These are phyloP conservation scores for Mesocricetus auratus DNA, from an alignment of 2,113 vertebrate genomes.

Conservation along the genomic window DNA sequence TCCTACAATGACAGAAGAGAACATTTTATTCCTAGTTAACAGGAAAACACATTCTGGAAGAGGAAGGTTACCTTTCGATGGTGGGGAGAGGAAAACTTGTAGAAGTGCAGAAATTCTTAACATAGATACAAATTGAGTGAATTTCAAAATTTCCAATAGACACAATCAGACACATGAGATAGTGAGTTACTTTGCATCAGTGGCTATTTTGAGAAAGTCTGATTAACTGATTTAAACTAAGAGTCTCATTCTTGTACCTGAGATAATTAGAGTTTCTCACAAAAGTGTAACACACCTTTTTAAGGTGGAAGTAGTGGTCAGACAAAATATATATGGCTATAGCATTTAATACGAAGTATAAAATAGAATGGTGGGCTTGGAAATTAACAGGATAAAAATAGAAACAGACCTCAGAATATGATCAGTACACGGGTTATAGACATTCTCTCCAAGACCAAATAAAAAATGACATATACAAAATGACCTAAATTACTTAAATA, in stretches of 20 bases:
- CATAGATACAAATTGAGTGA: conserved; percentile 52
- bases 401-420: background rate
- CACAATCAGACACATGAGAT: conserved; percentile 70
- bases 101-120: conserved; percentile 58
- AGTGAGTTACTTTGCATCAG: conserved; percentile 65
- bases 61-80: conserved; percentile 24
- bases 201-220: conserved; percentile 71
- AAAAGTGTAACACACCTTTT: conserved; percentile 54
- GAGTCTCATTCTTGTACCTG: conserved; percentile 62
- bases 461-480: background rate
- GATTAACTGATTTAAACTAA: conserved; percentile 73
- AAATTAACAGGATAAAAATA: background rate
- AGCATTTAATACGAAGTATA: background rate
- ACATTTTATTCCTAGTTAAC: conserved; percentile 37
- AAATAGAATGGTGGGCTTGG: background rate
- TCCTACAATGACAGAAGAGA: conserved; percentile 25
- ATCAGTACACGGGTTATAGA: background rate
- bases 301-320: background rate
- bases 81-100: conserved; percentile 19
- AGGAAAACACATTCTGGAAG: conserved; percentile 49
- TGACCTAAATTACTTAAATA: background rate
- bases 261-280: conserved; percentile 61
- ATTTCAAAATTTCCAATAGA: conserved; percentile 66
- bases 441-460: background rate
- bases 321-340: conserved; percentile 24